Evolutionary conservation across 2,888 invertebrate species (phyloP), one percentile per base, ranked within the genome.

Genomic region (Caenorhabditis virilis): DNA sequence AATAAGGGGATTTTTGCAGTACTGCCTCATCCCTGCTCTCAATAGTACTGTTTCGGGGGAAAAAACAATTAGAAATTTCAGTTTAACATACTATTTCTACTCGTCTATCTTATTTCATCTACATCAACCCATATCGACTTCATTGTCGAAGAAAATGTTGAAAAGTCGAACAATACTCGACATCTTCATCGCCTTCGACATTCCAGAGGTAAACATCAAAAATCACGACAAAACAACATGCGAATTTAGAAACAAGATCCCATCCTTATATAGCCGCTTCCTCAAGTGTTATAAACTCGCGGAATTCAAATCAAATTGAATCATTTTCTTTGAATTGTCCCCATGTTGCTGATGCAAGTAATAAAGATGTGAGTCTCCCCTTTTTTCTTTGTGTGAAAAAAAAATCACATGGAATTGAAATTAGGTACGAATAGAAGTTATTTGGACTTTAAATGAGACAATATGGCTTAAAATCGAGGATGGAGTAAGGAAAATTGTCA

Each of bases 401-500:
- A 46, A 46, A 2, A n/a, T 25, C 2, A 2, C 47, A n/a, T n/a
- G n/a, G n/a, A n/a, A n/a, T n/a, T n/a, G n/a, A n/a, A 22, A 18
- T 33, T 47, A 36, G 50, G 39, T 39, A 3, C 39, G 41, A 50
- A 41, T 39, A 61, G 36, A 48, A 50, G 74, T 76, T 2, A 61
- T 72, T 22, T 76, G 76, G 76, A 76, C 70, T 1, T 39, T 72
- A 20, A 74, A 76, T 50, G 72, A 76, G 41, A 72, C 76, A 0
- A 58, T 76, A 13, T 72, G 72, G 67, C 60, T 76, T n/a, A 76
- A 76, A 58, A 71, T 76, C 35, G 67, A 71, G 26, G 48, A 74
- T 33, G 76, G 76, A 1, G 46, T 67, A 27, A 46, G 61, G 45
- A 43, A 51, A 48, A 51, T 74, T 16, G 59, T 49, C 25, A 61